phyloP scores from a whole-genome alignment of 2,888 invertebrate genomes.

The Spilarctia lutea region DNA sequence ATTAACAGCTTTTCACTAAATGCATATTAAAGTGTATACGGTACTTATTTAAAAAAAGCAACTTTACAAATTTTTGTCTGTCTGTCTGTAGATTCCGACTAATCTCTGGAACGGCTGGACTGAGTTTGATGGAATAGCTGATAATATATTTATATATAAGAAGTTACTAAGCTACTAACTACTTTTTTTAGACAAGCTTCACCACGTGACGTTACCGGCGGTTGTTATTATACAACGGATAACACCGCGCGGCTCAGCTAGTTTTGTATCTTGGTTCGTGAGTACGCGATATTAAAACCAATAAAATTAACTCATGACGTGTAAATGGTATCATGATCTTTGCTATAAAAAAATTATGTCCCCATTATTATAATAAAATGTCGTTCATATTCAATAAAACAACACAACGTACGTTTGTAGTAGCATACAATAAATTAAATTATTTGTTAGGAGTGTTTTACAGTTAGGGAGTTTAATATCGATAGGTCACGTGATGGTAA shows the following conservation, averaged over 20 bases:
- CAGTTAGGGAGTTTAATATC: constrained; percentile 52
- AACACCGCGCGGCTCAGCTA: not conserved
- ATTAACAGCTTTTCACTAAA: no score
- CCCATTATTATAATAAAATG: constrained; percentile 22
- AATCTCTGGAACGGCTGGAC: no score
- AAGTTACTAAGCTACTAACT: no score
- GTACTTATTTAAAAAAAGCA: no score
- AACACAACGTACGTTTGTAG: constrained; percentile 21
- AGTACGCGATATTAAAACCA: not conserved
- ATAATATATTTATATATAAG: no score
- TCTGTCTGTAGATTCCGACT: no score
- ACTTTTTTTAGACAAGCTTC: no score
- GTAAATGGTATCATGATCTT: constrained; percentile 4
- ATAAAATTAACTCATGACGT: not conserved
- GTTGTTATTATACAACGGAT: no score
- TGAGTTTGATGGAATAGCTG: no score
- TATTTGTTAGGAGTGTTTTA: constrained; percentile 42
- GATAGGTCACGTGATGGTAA: constrained; percentile 59
- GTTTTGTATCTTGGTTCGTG: not conserved
- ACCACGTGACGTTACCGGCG: no score
- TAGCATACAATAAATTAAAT: constrained; percentile 46
- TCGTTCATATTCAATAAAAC: constrained; percentile 29
- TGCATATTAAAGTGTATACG: no score
- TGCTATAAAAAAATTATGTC: not conserved
- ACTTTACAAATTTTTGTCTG: no score